Evolutionary conservation across 1,140 invertebrate species (phyloP), one percentile per base, ranked within the genome.

Genomic region (Heliconius congener): DNA sequence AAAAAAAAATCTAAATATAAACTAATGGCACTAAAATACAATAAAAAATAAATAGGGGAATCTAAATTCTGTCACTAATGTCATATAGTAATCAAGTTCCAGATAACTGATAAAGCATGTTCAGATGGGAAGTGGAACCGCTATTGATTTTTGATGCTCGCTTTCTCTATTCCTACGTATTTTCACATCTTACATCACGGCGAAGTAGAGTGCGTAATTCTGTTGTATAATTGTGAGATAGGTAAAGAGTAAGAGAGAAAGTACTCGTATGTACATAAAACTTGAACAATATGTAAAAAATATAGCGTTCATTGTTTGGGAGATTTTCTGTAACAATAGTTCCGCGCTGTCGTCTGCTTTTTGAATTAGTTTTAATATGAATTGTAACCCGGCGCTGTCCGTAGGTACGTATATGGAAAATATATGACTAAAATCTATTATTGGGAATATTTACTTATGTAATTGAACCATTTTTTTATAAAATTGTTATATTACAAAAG

Each of bases 111-210:
- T 75, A 75, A 75, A 66, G 37, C 55, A 60, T 18, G 73, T 74
- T 55, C 52, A 37, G 16, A 42, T 50, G 74, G n/a, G 74, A 60
- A 66, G 23, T 66, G 60, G 60, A 66, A 4, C 27, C 60, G 46
- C 18, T 74, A 75, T 75, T 66, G 74, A 75, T 75, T 75, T 66
- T 75, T 42, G 30, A 75, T 75, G 74, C 60, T 50, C 30, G 60
- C 74, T 75, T 75, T 75, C 55, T 60, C 52, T n/a, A 74, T 50
- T 30, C 73, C 73, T 52, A 74, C 73, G 42, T 30, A 19, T 74
- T 50, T 74, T 52, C 27, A 74, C 50, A 46, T 74, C 18, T 55
- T 74, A 19, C 23, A 66, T 66, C 27, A 66, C 60, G 8, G 9
- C 13, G 1, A 27, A 37, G 8, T 37, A 8, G 34, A 34, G 34